These are phyloP conservation scores for Parapristionchus giblindavisi DNA, from an alignment of 2,888 invertebrate genomes.

Conservation along the genomic window DNA sequence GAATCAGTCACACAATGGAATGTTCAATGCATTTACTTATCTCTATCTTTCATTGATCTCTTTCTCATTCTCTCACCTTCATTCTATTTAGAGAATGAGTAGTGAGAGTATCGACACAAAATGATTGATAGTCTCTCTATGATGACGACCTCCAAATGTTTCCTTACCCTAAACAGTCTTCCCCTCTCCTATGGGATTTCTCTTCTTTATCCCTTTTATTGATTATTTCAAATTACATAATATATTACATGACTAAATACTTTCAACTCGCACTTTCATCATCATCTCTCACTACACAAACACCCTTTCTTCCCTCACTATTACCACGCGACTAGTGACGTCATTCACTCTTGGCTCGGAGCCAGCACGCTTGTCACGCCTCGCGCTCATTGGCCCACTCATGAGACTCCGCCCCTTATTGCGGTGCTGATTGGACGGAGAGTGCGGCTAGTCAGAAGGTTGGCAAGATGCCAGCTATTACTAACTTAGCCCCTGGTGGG, in stretches of 20 bases:
- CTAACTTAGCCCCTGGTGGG: too few species aligned
- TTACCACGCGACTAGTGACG: constrained; percentile 37
- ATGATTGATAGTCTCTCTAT: constrained; percentile 25
- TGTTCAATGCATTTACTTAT: not conserved
- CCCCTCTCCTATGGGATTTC: not conserved
- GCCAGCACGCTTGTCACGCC: constrained; percentile 17
- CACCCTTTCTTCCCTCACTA: not conserved
- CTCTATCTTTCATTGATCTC: constrained; percentile 1
- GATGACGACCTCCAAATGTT: constrained; percentile 10
- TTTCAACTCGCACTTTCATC: not conserved
- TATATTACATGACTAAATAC: not conserved
- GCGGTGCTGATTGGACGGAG: too few species aligned
- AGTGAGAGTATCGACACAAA: too few species aligned
- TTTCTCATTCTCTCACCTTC: not conserved
- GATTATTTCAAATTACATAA: constrained; percentile 19
- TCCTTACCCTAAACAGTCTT: not conserved
- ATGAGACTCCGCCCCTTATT: not conserved
- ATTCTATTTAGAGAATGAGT: constrained; percentile 17
- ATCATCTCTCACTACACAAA: not conserved
- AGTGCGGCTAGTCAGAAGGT: too few species aligned
- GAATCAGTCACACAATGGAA: not conserved
- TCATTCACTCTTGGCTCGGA: not conserved
- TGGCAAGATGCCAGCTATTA: too few species aligned
- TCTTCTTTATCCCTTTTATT: not conserved
- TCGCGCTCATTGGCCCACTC: constrained; percentile 1